Percentiles rank a stretch among this genome's conserved stretches.
phyloP scores from a whole-genome alignment of 2,888 invertebrate species.

The Polymixis flavicincta region DNA sequence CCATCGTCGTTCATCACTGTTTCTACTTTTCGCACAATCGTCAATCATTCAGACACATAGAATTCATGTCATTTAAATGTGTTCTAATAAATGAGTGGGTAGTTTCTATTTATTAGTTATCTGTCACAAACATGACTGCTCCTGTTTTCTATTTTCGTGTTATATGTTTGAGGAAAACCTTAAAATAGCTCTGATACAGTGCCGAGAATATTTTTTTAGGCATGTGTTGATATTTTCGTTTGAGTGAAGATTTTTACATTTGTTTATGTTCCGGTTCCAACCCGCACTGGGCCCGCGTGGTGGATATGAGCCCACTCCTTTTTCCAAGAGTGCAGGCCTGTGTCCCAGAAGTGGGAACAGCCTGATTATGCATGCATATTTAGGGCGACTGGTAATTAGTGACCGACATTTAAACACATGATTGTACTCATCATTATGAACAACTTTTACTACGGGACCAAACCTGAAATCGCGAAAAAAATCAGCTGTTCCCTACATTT shows the following conservation, averaged over 20 bases:
- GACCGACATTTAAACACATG: too few relatives aligned
- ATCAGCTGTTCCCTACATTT: too few relatives aligned
- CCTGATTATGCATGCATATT: too few relatives aligned
- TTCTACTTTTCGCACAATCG: not conserved
- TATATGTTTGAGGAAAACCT: slow-evolving; percentile 35
- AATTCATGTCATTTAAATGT: slow-evolving; percentile 27
- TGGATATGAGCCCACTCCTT: too few relatives aligned
- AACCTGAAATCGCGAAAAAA: too few relatives aligned
- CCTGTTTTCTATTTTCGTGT: slow-evolving; percentile 56
- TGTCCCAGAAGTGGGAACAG: too few relatives aligned
- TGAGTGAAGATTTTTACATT: slow-evolving; percentile 31
- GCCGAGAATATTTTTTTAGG: slow-evolving; percentile 33
- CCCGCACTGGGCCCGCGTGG: too few relatives aligned
- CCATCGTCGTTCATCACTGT: not conserved
- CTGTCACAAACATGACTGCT: slow-evolving; percentile 50
- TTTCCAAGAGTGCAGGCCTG: too few relatives aligned
- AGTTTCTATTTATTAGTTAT: slow-evolving; percentile 45
- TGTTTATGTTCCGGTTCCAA: not conserved
- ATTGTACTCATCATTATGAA: too few relatives aligned
- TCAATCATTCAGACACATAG: slow-evolving; percentile 6
- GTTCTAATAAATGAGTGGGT: slow-evolving; percentile 44
- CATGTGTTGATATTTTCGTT: slow-evolving; percentile 46
- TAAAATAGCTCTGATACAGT: slow-evolving; percentile 48
- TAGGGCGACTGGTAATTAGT: too few relatives aligned
- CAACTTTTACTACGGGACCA: too few relatives aligned